Conservation (phyloP, 2,113 vertebrate genomes). For the Dolichallabes microphthalmus region DNA sequence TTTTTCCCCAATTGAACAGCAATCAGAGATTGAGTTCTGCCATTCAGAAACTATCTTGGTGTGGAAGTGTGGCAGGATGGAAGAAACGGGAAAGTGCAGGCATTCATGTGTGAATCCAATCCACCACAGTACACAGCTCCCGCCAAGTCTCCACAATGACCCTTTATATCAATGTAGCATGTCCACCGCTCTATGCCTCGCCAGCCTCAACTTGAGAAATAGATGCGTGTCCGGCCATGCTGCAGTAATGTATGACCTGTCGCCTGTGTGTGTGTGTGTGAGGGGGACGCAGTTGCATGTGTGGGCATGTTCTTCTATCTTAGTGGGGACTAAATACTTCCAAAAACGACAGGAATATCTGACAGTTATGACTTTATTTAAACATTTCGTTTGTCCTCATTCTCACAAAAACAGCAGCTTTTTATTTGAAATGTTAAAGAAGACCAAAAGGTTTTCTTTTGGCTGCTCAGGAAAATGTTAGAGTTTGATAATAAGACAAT, state of each 20-base stretch:
- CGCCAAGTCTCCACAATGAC: constrained; percentile 80
- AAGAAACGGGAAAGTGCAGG: constrained; percentile 75
- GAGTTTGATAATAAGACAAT: background rate
- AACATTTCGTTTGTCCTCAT: background rate
- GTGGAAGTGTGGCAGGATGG: constrained; percentile 47
- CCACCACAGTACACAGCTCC: constrained; percentile 79
- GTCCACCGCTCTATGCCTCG: constrained; percentile 74
- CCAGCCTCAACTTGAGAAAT: constrained; percentile 72
- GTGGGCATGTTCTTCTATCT: background rate
- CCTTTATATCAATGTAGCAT: constrained; percentile 77
- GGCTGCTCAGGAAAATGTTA: background rate
- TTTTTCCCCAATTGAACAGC: constrained; percentile 56
- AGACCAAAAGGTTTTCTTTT: background rate
- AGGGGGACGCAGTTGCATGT: background rate
- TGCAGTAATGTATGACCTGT: constrained; percentile 75
- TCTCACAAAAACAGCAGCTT: background rate
- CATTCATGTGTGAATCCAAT: constrained; percentile 83
- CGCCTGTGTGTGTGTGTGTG: constrained; percentile 45
- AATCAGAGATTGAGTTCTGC: constrained; percentile 61
- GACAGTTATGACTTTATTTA: background rate
- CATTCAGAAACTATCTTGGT: constrained; percentile 69
- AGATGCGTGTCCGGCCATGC: constrained; percentile 72
- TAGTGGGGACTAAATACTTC: background rate
- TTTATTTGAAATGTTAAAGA: background rate
- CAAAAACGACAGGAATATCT: background rate